Evolutionary conservation across 53 echinoderm and acorn worm species (phyloP).

Genomic region (Glandiceps talaboti): DNA sequence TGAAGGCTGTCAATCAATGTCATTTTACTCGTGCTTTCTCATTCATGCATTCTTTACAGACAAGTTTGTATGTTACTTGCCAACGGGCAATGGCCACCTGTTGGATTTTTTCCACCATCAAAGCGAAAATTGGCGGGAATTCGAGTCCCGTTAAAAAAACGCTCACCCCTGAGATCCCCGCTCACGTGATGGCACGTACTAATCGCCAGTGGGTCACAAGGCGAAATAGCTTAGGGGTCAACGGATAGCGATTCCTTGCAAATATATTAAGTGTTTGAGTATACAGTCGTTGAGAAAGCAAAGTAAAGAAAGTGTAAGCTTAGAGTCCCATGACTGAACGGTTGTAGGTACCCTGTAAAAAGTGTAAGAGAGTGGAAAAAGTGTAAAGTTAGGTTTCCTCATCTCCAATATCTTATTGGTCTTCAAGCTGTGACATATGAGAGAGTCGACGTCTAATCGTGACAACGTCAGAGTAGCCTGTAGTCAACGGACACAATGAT

Average conservation of each 20-base stretch:
- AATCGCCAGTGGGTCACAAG: neutral
- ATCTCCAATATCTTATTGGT: no score
- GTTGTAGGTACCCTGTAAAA: neutral
- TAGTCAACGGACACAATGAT: neutral
- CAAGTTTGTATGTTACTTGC: neutral
- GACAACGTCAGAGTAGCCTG: no score
- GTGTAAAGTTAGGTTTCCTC: no score
- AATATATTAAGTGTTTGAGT: neutral
- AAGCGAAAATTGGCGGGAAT: neutral
- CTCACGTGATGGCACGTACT: neutral
- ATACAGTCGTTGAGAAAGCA: neutral
- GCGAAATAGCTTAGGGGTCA: constrained; percentile 1
- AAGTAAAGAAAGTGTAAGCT: neutral
- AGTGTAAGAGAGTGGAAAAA: no score
- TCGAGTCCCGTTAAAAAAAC: neutral
- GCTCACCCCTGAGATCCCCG: neutral
- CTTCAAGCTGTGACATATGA: no score
- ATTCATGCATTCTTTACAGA: neutral
- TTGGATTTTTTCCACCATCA: neutral
- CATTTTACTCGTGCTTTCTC: neutral
- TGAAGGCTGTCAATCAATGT: neutral
- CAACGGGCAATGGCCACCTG: neutral
- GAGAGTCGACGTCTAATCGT: no score
- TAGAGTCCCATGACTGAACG: neutral
- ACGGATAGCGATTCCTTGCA: neutral